phyloP scores from a whole-genome alignment of 2,888 invertebrate species.

The Mythimna albipuncta region DNA sequence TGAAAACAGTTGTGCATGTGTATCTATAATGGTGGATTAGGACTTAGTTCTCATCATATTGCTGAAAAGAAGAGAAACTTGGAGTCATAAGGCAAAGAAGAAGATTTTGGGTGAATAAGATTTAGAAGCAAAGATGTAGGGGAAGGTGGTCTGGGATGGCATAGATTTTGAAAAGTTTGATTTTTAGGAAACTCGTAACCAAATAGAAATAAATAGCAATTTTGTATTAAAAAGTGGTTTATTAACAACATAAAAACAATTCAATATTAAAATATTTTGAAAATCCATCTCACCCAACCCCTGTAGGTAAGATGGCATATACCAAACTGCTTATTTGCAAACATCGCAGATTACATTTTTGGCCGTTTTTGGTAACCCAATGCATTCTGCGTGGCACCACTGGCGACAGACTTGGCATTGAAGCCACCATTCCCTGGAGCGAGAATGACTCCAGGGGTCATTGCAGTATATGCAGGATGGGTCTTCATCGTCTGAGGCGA shows the following conservation, averaged over 20 bases:
- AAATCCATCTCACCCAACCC: conserved; percentile 9
- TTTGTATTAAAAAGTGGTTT: conserved; percentile 5
- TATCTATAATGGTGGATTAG: too few relatives aligned
- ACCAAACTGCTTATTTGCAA: background rate
- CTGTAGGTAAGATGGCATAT: conserved; percentile 10
- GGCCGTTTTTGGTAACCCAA: background rate
- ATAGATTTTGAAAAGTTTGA: background rate
- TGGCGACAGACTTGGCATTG: conserved; percentile 11
- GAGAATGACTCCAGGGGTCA: conserved; percentile 7
- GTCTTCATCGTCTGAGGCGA: conserved; percentile 3
- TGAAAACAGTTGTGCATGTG: too few relatives aligned
- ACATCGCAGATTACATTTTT: background rate
- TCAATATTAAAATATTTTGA: background rate
- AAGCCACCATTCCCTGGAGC: conserved; percentile 9
- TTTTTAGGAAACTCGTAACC: background rate
- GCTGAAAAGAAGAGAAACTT: too few relatives aligned
- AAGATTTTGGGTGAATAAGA: too few relatives aligned
- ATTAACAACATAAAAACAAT: conserved; percentile 2
- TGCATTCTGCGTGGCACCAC: conserved; percentile 2
- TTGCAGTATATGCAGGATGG: background rate
- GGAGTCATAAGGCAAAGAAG: too few relatives aligned
- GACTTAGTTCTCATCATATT: too few relatives aligned
- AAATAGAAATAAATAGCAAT: conserved; percentile 1
- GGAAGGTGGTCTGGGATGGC: conserved; percentile 3
- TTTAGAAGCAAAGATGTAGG: too few relatives aligned